Evolutionary conservation across 2,113 vertebrate genomes (phyloP), one percentile per base, ranked within the genome.

Genomic region (Phodopus roborovskii): DNA sequence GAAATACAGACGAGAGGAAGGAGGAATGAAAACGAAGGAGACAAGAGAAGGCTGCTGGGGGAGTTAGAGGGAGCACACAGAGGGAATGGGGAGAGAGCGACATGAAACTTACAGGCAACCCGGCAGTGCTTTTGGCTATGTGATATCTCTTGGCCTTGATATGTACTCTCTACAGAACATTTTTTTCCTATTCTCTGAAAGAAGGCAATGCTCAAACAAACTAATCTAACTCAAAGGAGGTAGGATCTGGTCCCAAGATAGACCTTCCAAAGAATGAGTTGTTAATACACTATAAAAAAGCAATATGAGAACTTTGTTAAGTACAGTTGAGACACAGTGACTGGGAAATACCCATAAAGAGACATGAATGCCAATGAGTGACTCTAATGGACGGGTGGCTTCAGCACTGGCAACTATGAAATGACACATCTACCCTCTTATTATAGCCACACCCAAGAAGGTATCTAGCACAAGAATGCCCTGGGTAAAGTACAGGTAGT

Each of bases 11-110:
- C 42, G 48, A 39, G 16, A 30, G 16, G 22, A 7, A 11, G 28
- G 22, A 30, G 8, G 56, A 60, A 42, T 0, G n/a, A 6, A 20
- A 7, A 15, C 16, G 24, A 3, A 16, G 3, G 39, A 4, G 45
- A 15, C 19, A 39, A 24, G 6, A 33, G 22, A 13, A 3, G 20
- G 78, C 3, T 2, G 13, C 8, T 0, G 50, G 75, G 58, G 50
- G 22, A 89, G 39, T 3, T 8, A 30, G 4, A 42, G 17, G 74
- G 42, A 56, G 45, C 28, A 24, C 42, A 53, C 7, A 30, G 16
- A n/a, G 12, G 26, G 5, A 26, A 1, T 0, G 12, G 13, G 50
- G 4, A 15, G 0, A 16, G 2, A 33, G 8, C 24, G 15, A 50
- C 36, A 33, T 36, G 11, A 74, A 45, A 24, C 20, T 9, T 17